Base-by-base conservation (phyloP, 2,113 vertebrate species). In the Daubentonia madagascariensis region DNA sequence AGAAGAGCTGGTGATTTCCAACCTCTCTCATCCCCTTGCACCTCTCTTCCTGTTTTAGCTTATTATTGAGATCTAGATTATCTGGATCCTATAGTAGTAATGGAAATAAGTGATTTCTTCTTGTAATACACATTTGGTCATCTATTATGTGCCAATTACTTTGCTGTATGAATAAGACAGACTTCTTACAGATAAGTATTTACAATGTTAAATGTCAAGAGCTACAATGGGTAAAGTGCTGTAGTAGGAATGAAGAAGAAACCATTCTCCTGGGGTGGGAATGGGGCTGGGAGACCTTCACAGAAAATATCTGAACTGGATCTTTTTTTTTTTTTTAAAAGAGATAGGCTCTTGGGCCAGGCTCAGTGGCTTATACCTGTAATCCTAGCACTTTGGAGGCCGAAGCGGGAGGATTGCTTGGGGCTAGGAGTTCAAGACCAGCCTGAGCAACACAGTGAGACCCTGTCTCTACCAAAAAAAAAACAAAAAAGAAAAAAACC, bases 151-250 rank as follows among this genome's bases (percentile, higher is more conserved):
- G 40, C 25, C 40, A 95, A 80, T 7, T 54, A 73, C n/a, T 18
- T 73, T 78, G 48, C 40, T 95, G 88, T 14, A 93, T 76, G 80
- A 96, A 72, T 96, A 78, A 83, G 52, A 80, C 18, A 75, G 32
- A 84, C 5, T 91, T 81, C 63, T 30, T 68, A 84, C n/a, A 78
- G 22, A 23, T 43, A 89, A 89, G 22, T 45, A 45, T 81, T 50
- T 52, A 85, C 7, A 94, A 45, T 65, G 30, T 18, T 84, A 50
- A 90, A 92, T 67, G n/a, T 89, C 45, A 78, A 76, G 16, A 72
- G 43, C 76, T 89, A 90, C 25, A 75, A 28, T 37, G 28, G 59
- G 4, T 75, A 37, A 78, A 92, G 37, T 68, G 22, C 13, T 81
- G n/a, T 45, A 30, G 73, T 30, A 73, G 43, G 73, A 78, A 86